These are phyloP conservation scores for Cheilosia impressa DNA, from an alignment of 2,888 invertebrate species.

Conservation along the genomic window DNA sequence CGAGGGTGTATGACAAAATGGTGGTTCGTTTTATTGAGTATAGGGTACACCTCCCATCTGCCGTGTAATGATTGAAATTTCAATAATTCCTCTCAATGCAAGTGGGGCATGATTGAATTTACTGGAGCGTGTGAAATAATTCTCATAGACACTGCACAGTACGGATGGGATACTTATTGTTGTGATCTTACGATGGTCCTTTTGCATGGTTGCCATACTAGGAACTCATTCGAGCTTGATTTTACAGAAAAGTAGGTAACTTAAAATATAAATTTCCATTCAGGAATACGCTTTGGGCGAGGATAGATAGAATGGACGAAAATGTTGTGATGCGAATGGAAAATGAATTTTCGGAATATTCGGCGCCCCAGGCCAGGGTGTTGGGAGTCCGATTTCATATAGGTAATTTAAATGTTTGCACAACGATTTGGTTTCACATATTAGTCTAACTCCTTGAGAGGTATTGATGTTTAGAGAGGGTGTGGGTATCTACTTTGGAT, in stretches of 20 bases:
- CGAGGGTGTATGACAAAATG: not conserved
- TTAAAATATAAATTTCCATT: conserved; percentile 17
- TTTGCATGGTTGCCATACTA: not conserved
- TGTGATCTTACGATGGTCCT: conserved; percentile 2
- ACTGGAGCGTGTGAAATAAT: not conserved
- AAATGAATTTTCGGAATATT: conserved; percentile 30
- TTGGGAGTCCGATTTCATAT: not conserved
- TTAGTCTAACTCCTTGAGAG: not conserved
- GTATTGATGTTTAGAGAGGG: too few species aligned
- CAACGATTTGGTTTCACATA: not conserved
- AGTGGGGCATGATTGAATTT: not conserved
- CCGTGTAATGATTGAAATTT: conserved; percentile 46
- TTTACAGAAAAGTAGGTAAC: not conserved
- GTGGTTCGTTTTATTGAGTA: conserved; percentile 19
- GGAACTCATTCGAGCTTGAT: not conserved
- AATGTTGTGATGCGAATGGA: conserved; percentile 18
- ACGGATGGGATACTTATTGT: conserved; percentile 1
- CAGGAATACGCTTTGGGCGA: conserved; percentile 16
- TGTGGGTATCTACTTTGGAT: too few species aligned
- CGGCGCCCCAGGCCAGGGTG: conserved; percentile 9
- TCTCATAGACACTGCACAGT: conserved; percentile 31
- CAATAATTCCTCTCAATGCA: conserved; percentile 38
- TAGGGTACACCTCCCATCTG: not conserved
- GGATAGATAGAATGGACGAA: not conserved
- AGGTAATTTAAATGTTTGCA: conserved; percentile 7